Conservation (phyloP, 2,888 invertebrate species). For the Eupeodes latifasciatus region DNA sequence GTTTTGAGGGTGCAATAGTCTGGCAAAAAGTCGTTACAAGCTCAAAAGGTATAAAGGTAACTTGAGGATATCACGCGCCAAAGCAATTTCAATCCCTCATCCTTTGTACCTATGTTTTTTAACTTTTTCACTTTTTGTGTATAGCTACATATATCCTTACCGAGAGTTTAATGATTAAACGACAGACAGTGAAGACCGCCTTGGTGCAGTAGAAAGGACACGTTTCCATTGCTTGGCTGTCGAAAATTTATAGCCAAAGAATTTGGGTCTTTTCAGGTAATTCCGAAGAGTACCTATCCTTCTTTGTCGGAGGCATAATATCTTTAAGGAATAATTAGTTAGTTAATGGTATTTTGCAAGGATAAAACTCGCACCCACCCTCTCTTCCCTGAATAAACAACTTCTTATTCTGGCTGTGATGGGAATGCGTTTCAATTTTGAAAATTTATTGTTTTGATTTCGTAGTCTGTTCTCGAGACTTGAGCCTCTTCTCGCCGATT, state of each 20-base stretch:
- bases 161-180: conserved; percentile 48
- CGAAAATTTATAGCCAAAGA: conserved; percentile 61
- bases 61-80: conserved; percentile 68
- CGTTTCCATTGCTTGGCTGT: conserved; percentile 37
- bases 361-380: conserved; percentile 10
- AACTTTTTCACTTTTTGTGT: conserved; percentile 57
- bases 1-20: conserved; percentile 54
- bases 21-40: conserved; percentile 48
- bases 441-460: conserved; percentile 76
- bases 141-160: not conserved
- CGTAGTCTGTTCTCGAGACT: conserved; percentile 42
- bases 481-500: conserved; percentile 48
- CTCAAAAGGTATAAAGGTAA: conserved; percentile 67
- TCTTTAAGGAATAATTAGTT: conserved; percentile 73
- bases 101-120: conserved; percentile 41
- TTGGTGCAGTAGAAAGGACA: conserved; percentile 59
- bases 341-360: conserved; percentile 70
- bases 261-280: conserved; percentile 55
- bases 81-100: conserved; percentile 71
- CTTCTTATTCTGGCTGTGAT: conserved; percentile 41
- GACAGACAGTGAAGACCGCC: conserved; percentile 27
- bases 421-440: conserved; percentile 71
- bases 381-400: conserved; percentile 57
- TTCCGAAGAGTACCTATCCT: conserved; percentile 29
- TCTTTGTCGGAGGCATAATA: conserved; percentile 26